A percentile compares a stretch with the other conserved stretches of the same genome.
These are phyloP conservation scores for Zophobas atratus DNA, from an alignment of 1,140 invertebrate species.

Conservation along the genomic window DNA sequence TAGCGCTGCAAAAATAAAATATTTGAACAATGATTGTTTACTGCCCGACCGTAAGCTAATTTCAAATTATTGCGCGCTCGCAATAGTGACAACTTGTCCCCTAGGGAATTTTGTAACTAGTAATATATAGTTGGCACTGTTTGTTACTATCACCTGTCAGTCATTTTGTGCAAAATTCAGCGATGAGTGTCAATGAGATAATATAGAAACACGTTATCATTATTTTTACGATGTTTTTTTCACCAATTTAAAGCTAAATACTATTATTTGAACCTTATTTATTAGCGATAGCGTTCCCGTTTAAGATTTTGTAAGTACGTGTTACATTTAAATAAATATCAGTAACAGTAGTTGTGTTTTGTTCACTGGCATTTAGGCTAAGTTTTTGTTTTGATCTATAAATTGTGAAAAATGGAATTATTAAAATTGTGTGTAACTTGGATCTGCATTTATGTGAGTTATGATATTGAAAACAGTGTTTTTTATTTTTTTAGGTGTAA, in stretches of 20 bases:
- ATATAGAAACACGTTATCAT: slow-evolving; percentile 43
- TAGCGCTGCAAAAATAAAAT: too few species aligned
- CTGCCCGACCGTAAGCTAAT: too few species aligned
- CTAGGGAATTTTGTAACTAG: neutral
- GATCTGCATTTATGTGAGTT: too few species aligned
- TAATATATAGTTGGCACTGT: slow-evolving; percentile 4
- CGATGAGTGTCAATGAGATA: slow-evolving; percentile 36
- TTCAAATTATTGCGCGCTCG: neutral
- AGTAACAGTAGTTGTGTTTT: neutral
- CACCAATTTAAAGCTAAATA: slow-evolving; percentile 32
- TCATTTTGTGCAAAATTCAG: slow-evolving; percentile 45
- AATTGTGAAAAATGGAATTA: neutral
- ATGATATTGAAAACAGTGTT: too few species aligned
- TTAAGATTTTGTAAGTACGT: slow-evolving; percentile 33
- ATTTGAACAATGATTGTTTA: too few species aligned
- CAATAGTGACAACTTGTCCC: too few species aligned
- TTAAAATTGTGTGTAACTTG: too few species aligned
- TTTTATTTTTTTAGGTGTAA: slow-evolving; percentile 6
- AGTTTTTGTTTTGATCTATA: slow-evolving; percentile 35
- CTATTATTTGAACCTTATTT: slow-evolving; percentile 33
- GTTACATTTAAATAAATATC: neutral
- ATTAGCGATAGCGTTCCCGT: slow-evolving; percentile 27
- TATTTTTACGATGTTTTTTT: slow-evolving; percentile 44
- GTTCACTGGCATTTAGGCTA: slow-evolving; percentile 14
- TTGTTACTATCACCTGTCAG: slow-evolving; percentile 37